A percentile compares a stretch with the other conserved stretches of the same genome.
Conservation (phyloP, 2,797 vertebrate genomes). For the Sebastes vulpes region DNA sequence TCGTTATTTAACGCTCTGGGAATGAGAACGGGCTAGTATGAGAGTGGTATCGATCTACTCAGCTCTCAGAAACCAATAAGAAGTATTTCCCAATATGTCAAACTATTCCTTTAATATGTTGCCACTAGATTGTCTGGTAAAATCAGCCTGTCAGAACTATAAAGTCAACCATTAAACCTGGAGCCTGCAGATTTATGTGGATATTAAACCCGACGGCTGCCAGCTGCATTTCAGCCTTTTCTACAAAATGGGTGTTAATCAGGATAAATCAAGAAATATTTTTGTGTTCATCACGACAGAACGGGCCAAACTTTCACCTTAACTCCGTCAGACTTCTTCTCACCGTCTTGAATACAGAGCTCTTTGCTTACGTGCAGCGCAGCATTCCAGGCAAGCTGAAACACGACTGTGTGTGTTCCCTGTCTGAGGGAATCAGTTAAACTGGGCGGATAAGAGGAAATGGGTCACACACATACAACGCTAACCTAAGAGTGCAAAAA, state of each 20-base stretch:
- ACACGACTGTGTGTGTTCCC: conserved; percentile 47
- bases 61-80: background rate
- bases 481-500: conserved; percentile 9
- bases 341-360: conserved; percentile 8
- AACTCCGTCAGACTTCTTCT: conserved; percentile 16
- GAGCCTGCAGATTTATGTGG: background rate
- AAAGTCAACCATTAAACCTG: conserved; percentile 1
- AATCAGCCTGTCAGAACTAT: background rate
- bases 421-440: conserved; percentile 59
- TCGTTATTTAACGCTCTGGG: no score
- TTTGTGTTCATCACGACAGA: background rate
- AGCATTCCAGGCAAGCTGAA: conserved; percentile 78
- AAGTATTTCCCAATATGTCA: background rate
- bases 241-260: conserved; percentile 1
- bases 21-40: no score
- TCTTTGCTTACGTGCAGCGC: conserved; percentile 40
- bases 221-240: background rate
- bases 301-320: conserved; percentile 10
- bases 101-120: background rate
- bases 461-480: conserved; percentile 43
- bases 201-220: background rate
- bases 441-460: conserved; percentile 59
- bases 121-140: background rate
- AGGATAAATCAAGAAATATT: background rate
- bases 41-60: background rate